phyloP scores from a whole-genome alignment of 1,140 invertebrate species.

The Cotesia vestalis region DNA sequence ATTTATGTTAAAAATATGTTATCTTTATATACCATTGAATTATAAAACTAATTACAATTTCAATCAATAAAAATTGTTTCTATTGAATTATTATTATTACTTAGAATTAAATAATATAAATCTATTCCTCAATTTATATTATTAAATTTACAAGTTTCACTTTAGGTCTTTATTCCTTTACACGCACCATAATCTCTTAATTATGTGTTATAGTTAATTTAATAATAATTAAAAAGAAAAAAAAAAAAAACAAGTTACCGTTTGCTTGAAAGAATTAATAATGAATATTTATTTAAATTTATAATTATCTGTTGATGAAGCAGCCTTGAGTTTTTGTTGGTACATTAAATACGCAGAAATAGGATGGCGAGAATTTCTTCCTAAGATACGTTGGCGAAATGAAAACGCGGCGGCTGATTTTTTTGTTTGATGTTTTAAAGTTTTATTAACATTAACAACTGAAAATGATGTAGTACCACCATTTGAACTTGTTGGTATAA shows the following conservation, averaged over 20 bases:
- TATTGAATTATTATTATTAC: too few species aligned
- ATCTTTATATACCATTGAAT: too few species aligned
- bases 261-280: not conserved
- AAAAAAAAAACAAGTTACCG: not conserved
- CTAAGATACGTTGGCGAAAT: constrained; percentile 48
- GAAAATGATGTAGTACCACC: constrained; percentile 48
- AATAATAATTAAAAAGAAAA: too few species aligned
- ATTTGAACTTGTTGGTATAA: constrained; percentile 32
- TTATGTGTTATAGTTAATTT: too few species aligned
- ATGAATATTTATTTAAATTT: not conserved
- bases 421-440: constrained; percentile 35
- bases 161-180: too few species aligned
- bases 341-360: constrained; percentile 44
- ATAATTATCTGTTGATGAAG: constrained; percentile 28
- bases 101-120: too few species aligned
- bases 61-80: too few species aligned
- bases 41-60: too few species aligned
- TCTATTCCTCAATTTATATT: too few species aligned
- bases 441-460: constrained; percentile 43
- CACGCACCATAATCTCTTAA: too few species aligned
- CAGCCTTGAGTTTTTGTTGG: constrained; percentile 45
- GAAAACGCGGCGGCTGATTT: not conserved
- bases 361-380: constrained; percentile 45
- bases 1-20: too few species aligned
- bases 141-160: too few species aligned